Percentiles rank a stretch among this genome's conserved stretches.
Conservation (phyloP, 2,888 invertebrate species). For the Branchipolynoe longqiensis region DNA sequence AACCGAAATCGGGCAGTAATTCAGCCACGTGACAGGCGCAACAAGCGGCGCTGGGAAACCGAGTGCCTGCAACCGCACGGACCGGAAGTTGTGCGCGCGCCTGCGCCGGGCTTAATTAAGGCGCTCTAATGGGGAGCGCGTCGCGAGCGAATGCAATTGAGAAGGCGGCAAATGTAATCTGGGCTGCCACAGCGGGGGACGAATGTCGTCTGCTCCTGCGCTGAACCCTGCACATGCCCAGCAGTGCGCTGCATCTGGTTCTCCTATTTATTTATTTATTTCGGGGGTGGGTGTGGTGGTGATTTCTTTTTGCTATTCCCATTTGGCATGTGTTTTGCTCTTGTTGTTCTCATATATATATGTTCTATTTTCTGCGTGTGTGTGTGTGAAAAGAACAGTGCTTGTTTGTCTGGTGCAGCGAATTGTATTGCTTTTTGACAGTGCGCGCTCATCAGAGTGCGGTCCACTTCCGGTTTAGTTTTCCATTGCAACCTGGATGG, state of each 20-base stretch:
- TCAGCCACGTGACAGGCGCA: conserved; percentile 19
- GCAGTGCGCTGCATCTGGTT: background rate
- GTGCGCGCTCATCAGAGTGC: too few relatives aligned
- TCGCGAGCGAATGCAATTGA: conserved; percentile 12
- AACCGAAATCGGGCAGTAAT: conserved; percentile 21
- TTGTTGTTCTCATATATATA: background rate
- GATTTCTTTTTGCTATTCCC: background rate
- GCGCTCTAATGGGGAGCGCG: conserved; percentile 1
- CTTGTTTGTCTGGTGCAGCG: too few relatives aligned
- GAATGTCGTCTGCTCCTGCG: background rate
- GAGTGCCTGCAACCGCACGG: conserved; percentile 18
- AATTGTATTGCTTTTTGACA: too few relatives aligned
- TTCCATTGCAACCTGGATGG: too few relatives aligned
- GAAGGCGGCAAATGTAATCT: conserved; percentile 38
- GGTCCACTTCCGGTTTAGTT: too few relatives aligned
- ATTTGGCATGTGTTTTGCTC: background rate
- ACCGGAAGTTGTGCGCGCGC: background rate
- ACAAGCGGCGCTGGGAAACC: background rate
- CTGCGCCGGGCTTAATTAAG: conserved; percentile 15
- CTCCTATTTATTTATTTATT: background rate
- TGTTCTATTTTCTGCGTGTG: background rate
- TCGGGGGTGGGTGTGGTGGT: background rate
- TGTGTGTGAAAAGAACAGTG: too few relatives aligned
- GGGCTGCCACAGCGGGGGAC: background rate
- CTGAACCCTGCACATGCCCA: background rate